Evolutionary conservation across 2,888 invertebrate species (phyloP).

Genomic region (Nineta flava): DNA sequence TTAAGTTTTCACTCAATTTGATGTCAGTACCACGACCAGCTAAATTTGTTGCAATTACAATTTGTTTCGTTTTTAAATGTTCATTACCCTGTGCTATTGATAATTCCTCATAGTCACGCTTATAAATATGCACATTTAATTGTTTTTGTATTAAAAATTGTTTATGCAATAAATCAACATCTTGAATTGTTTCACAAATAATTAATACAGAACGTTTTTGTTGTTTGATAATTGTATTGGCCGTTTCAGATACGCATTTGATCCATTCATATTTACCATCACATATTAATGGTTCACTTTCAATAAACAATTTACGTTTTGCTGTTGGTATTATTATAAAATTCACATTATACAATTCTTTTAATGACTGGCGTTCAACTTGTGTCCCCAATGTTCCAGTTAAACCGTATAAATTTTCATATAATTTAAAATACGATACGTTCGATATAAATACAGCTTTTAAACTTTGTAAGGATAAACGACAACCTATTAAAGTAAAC

Average conservation of each 20-base stretch:
- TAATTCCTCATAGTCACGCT: constrained; percentile 11
- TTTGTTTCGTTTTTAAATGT: constrained; percentile 12
- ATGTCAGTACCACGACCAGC: constrained; percentile 26
- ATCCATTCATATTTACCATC: constrained; percentile 9
- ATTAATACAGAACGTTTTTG: constrained; percentile 18
- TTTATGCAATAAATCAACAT: constrained; percentile 12
- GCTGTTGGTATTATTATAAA: constrained; percentile 20
- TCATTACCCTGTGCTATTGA: constrained; percentile 6
- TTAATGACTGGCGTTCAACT: constrained; percentile 18
- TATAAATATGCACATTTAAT: constrained; percentile 9
- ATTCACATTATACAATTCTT: constrained; percentile 17
- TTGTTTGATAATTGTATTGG: constrained; percentile 7
- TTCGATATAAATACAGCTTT: constrained; percentile 26
- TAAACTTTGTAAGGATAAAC: constrained; percentile 19
- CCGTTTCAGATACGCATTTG: constrained; percentile 7
- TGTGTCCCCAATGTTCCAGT: constrained; percentile 24
- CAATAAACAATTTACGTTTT: constrained; percentile 15
- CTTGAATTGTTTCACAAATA: constrained; percentile 15
- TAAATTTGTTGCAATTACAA: constrained; percentile 25
- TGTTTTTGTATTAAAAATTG: constrained; percentile 7
- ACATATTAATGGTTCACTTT: constrained; percentile 13
- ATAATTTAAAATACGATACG: constrained; percentile 14
- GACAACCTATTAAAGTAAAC: too few species aligned
- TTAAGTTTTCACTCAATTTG: constrained; percentile 16
- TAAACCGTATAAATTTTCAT: constrained; percentile 21